Percentiles rank a stretch among this genome's conserved stretches.
Conservation (phyloP, 1,140 invertebrate species). For the Zaprionus capensis region DNA sequence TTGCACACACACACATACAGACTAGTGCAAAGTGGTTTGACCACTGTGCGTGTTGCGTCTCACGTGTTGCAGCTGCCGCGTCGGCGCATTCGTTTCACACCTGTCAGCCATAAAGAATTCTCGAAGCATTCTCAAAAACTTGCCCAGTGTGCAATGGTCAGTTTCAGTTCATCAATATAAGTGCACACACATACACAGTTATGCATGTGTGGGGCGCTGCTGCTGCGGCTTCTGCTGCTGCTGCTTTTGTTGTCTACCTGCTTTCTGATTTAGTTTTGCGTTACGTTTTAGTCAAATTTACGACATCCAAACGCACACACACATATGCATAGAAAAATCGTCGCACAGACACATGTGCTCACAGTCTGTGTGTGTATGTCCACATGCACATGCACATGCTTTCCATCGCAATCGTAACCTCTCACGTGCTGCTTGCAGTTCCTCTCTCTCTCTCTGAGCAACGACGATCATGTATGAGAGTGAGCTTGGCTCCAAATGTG, state of each 20-base stretch:
- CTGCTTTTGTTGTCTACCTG: slow-evolving; percentile 57
- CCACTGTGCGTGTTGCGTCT: slow-evolving; percentile 58
- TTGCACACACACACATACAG: neutral
- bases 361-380: neutral
- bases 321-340: slow-evolving; percentile 47
- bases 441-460: slow-evolving; percentile 36
- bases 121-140: slow-evolving; percentile 52
- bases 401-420: slow-evolving; percentile 22
- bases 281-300: slow-evolving; percentile 79
- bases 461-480: slow-evolving; percentile 48
- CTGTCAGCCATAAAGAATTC: slow-evolving; percentile 72
- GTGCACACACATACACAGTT: slow-evolving; percentile 17
- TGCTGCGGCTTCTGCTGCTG: slow-evolving; percentile 16
- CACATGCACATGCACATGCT: slow-evolving; percentile 4
- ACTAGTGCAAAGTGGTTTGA: slow-evolving; percentile 7
- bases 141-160: slow-evolving; percentile 63
- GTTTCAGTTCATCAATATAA: slow-evolving; percentile 58
- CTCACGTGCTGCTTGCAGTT: slow-evolving; percentile 41
- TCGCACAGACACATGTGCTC: slow-evolving; percentile 17
- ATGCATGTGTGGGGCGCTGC: slow-evolving; percentile 26
- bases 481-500: slow-evolving; percentile 4
- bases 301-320: slow-evolving; percentile 21
- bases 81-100: slow-evolving; percentile 70
- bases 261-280: slow-evolving; percentile 69
- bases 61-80: slow-evolving; percentile 59